A percentile compares a stretch with the other conserved stretches of the same genome.
These are phyloP conservation scores for Scomber japonicus DNA, from an alignment of 2,113 vertebrate species.

Conservation along the genomic window DNA sequence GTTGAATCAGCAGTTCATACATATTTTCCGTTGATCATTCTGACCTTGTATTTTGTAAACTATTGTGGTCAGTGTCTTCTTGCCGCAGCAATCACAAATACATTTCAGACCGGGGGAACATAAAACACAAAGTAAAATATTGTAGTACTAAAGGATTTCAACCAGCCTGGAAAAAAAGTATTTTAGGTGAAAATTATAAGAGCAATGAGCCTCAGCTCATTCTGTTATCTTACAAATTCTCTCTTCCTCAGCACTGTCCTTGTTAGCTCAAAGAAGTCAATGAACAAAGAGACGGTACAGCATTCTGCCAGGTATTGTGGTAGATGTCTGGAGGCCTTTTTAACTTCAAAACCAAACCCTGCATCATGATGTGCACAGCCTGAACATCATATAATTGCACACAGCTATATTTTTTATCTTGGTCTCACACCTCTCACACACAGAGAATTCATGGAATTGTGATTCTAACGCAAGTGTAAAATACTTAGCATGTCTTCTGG, in stretches of 20 bases:
- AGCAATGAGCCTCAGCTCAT: background rate
- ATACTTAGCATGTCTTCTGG: conserved; percentile 71
- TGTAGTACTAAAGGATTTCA: background rate
- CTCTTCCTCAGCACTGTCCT: background rate
- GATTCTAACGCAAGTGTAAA: conserved; percentile 62
- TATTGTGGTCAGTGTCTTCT: background rate
- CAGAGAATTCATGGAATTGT: conserved; percentile 32
- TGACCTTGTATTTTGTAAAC: background rate
- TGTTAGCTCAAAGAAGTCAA: conserved; percentile 40
- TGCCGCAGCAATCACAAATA: background rate
- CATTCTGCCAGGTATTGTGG: conserved; percentile 38
- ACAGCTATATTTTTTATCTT: conserved; percentile 52
- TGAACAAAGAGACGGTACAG: conserved; percentile 37
- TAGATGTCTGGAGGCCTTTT: conserved; percentile 55
- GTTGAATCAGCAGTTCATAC: background rate
- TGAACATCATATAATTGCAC: conserved; percentile 50
- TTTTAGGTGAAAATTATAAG: background rate
- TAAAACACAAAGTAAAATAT: background rate
- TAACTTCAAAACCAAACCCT: conserved; percentile 42
- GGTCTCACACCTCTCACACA: conserved; percentile 52
- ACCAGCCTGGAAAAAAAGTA: background rate
- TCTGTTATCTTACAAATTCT: conserved; percentile 47
- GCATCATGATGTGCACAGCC: conserved; percentile 4
- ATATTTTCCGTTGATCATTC: background rate
- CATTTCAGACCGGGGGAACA: background rate